Conservation (phyloP, 92 coral and sea anemone genomes). For the Anthopleura xanthogrammica region DNA sequence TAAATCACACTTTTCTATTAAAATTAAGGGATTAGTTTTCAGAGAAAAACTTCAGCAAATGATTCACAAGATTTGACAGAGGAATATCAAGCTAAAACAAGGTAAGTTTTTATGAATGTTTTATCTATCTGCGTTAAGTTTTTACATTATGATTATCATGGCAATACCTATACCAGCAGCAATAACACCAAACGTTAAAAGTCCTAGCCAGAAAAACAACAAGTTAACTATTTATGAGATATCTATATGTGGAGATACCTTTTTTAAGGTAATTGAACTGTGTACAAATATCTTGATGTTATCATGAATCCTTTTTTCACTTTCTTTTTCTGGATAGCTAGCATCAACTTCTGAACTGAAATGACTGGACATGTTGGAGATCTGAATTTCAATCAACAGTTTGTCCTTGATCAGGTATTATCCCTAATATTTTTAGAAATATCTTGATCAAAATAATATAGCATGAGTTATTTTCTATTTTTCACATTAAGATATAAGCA, state of each 20-base stretch:
- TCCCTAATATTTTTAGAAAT: too few species aligned
- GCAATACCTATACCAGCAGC: too few species aligned
- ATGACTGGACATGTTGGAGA: slow-evolving; percentile 67
- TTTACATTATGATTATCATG: too few species aligned
- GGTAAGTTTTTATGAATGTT: too few species aligned
- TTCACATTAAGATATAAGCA: too few species aligned
- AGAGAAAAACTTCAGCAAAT: not conserved
- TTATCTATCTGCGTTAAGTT: too few species aligned
- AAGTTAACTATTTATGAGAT: not conserved
- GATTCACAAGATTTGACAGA: not conserved
- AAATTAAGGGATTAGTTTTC: not conserved
- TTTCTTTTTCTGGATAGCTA: not conserved
- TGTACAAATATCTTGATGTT: not conserved
- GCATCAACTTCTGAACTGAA: not conserved
- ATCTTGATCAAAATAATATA: slow-evolving; percentile 1
- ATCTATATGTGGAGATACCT: not conserved
- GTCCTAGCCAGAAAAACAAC: not conserved
- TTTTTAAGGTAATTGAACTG: not conserved
- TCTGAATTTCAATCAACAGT: slow-evolving; percentile 40
- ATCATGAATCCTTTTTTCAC: not conserved
- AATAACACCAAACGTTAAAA: too few species aligned
- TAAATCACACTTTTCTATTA: not conserved
- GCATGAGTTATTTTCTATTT: too few species aligned
- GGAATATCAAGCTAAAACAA: too few species aligned
- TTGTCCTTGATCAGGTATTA: slow-evolving; percentile 42